Evolutionary conservation across 2,888 invertebrate species (phyloP), one percentile per base, ranked within the genome.

Genomic region (Erebia palarica): DNA sequence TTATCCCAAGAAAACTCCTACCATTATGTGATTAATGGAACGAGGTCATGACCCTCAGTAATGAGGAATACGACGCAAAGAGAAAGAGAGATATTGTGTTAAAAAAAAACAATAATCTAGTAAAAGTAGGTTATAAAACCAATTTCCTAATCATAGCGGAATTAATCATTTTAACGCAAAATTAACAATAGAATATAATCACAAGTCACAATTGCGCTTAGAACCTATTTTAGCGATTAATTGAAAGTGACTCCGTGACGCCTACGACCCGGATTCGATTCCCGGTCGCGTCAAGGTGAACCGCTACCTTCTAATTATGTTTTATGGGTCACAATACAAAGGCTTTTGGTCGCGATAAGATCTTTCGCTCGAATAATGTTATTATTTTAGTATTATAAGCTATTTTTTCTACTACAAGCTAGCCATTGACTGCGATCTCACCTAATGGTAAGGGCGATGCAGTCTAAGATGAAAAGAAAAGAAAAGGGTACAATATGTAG

Each of bases 221-320:
- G 49, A 63, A 63, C 21, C 61, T 14, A 63, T 49, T 36, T 49
- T 49, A 49, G 14, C 16, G 13, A 18, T 47, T 63, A 63, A 63
- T 63, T 63, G 63, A 63, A 63, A 63, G 63, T 63, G 63, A 63
- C 63, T 49, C 49, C 47, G 21, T 49, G 21, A 47, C 14, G 70
- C 44, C 47, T 9, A 44, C 47, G 70, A 70, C 70, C 70, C 70
- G 70, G 66, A 70, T 70, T 69, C 61, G 53, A 55, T 42, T 61
- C 55, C 16, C 51, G 63, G 16, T 13, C 60, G 36, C 18, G 47
- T 66, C 66, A 70, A 66, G 70, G 66, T 51, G 61, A 61, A 16
- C 47, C 61, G 44, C 44, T 49, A 55, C n/a, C 11, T n/a, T 21
- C 21, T 44, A 55, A 21, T 61, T 58, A 36, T 14, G 21, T 63